Conservation (phyloP, 1,140 invertebrate genomes). For the Drosophila nikananu region DNA sequence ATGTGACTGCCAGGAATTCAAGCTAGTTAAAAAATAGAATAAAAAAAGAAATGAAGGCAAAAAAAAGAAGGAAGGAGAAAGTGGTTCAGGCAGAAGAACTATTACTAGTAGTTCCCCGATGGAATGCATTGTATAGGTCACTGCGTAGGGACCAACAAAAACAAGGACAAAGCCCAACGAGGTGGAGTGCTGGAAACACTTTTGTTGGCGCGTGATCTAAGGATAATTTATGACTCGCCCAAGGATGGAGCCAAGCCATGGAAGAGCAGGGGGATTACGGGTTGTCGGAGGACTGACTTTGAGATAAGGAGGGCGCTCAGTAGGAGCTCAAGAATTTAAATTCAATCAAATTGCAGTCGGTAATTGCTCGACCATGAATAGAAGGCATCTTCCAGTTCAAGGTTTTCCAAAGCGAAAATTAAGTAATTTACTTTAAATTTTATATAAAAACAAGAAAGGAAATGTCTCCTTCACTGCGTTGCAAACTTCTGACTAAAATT, state of each 20-base stretch:
- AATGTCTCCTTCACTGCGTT: too few relatives aligned
- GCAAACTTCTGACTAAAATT: too few relatives aligned
- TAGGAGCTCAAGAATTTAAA: slow-evolving; percentile 44
- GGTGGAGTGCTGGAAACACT: slow-evolving; percentile 36
- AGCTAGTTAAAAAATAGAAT: slow-evolving; percentile 64
- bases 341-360: slow-evolving; percentile 51
- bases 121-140: slow-evolving; percentile 66
- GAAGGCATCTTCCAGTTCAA: slow-evolving; percentile 7
- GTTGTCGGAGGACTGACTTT: slow-evolving; percentile 41
- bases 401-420: not conserved
- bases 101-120: slow-evolving; percentile 42
- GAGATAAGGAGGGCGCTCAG: slow-evolving; percentile 38
- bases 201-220: slow-evolving; percentile 64
- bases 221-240: slow-evolving; percentile 55
- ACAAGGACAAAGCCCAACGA: slow-evolving; percentile 5
- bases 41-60: slow-evolving; percentile 15
- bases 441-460: not conserved
- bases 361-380: slow-evolving; percentile 43
- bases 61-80: not conserved
- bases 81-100: slow-evolving; percentile 3
- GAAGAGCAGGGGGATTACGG: not conserved
- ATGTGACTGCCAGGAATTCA: slow-evolving; percentile 65
- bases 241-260: slow-evolving; percentile 5
- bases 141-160: slow-evolving; percentile 44
- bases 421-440: not conserved